These are phyloP conservation scores for Holotrichia oblita DNA, from an alignment of 1,140 invertebrate species.

Conservation along the genomic window DNA sequence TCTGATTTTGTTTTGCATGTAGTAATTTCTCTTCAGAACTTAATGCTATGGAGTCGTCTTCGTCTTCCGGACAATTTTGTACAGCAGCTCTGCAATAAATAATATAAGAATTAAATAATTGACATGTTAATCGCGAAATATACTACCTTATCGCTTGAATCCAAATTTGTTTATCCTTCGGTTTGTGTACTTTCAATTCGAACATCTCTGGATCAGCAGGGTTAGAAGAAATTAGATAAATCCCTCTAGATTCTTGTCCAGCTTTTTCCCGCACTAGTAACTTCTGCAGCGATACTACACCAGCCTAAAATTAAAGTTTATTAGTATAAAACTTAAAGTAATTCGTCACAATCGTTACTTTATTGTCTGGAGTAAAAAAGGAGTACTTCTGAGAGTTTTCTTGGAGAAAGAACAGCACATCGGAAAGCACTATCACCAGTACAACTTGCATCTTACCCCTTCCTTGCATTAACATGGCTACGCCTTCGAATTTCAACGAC, in stretches of 20 bases:
- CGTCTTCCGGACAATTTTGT: constrained; percentile 74
- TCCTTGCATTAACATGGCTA: constrained; percentile 85
- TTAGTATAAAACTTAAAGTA: not conserved
- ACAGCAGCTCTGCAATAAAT: constrained; percentile 68
- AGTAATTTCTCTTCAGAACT: constrained; percentile 79
- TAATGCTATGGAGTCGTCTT: constrained; percentile 66
- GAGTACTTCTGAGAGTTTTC: constrained; percentile 86
- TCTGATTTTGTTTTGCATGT: constrained; percentile 77
- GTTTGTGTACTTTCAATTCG: constrained; percentile 88
- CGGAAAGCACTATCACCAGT: constrained; percentile 88
- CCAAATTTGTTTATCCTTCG: constrained; percentile 89
- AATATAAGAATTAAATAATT: constrained; percentile 42
- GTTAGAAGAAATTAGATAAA: constrained; percentile 90
- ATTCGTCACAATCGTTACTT: constrained; percentile 62
- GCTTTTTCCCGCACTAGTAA: constrained; percentile 92
- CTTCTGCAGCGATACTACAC: constrained; percentile 90
- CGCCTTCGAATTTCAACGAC: constrained; percentile 86
- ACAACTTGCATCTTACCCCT: constrained; percentile 84
- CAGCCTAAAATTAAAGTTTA: constrained; percentile 70
- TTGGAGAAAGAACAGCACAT: constrained; percentile 90
- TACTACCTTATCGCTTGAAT: constrained; percentile 80
- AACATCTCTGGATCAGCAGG: constrained; percentile 94
- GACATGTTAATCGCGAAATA: not conserved
- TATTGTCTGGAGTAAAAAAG: constrained; percentile 88
- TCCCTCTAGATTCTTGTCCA: constrained; percentile 85